Evolutionary conservation across 2,797 vertebrate genomes (phyloP).

Genomic region (Gobionotothen gibberifrons): DNA sequence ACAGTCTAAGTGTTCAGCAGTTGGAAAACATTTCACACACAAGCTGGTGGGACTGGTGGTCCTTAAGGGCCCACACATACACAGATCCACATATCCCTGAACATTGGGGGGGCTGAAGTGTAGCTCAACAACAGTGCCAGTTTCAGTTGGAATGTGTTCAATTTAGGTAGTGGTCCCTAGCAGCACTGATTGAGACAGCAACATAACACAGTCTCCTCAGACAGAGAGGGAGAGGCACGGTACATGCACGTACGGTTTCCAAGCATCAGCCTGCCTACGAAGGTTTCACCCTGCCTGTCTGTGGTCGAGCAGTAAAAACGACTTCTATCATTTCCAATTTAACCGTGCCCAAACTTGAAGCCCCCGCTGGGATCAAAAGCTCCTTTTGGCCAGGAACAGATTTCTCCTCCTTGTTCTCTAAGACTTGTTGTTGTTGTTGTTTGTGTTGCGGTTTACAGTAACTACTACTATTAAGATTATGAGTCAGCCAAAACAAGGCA

Average conservation of each 20-base stretch:
- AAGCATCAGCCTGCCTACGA: slow-evolving; percentile 54
- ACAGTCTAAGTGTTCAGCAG: slow-evolving; percentile 68
- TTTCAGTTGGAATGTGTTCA: slow-evolving; percentile 74
- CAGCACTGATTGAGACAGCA: slow-evolving; percentile 64
- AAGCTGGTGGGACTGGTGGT: slow-evolving; percentile 71
- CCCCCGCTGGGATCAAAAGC: slow-evolving; percentile 79
- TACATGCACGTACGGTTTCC: slow-evolving; percentile 48
- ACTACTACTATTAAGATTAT: slow-evolving; percentile 12
- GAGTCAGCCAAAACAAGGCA: slow-evolving; percentile 4
- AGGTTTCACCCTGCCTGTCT: slow-evolving; percentile 67
- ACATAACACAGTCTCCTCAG: slow-evolving; percentile 48
- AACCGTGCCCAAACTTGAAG: slow-evolving; percentile 67
- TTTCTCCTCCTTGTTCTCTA: slow-evolving; percentile 43
- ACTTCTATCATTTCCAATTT: slow-evolving; percentile 82
- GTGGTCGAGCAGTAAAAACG: slow-evolving; percentile 75
- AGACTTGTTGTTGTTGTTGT: slow-evolving; percentile 45
- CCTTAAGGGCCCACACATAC: slow-evolving; percentile 58
- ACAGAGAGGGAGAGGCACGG: slow-evolving; percentile 36
- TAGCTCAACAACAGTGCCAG: slow-evolving; percentile 68
- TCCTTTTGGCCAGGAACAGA: slow-evolving; percentile 37
- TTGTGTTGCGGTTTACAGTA: slow-evolving; percentile 53
- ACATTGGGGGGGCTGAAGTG: slow-evolving; percentile 46
- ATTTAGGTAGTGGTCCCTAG: slow-evolving; percentile 62
- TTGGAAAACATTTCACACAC: slow-evolving; percentile 83
- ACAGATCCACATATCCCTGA: slow-evolving; percentile 54